Percentiles rank a stretch among this genome's conserved stretches.
Evolutionary conservation across 1,140 invertebrate species (phyloP).

Genomic region (Aphis craccivora): DNA sequence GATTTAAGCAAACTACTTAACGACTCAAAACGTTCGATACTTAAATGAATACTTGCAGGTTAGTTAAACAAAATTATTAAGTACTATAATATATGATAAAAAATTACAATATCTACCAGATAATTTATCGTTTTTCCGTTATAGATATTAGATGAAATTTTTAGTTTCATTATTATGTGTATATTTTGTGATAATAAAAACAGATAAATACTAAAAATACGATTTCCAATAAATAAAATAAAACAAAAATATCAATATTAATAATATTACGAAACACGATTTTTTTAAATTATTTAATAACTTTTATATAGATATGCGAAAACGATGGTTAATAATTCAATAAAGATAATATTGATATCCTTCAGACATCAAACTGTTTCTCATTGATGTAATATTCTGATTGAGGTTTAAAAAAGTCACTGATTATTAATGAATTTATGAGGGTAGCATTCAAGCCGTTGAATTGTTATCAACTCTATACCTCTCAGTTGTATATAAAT

Average conservation of each 20-base stretch:
- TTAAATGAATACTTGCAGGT: background rate
- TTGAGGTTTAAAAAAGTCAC: conserved; percentile 18
- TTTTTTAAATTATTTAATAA: background rate
- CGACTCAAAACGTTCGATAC: background rate
- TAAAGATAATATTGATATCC: background rate
- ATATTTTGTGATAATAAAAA: background rate
- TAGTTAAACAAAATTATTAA: background rate
- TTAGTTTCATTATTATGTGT: background rate
- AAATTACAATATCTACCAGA: background rate
- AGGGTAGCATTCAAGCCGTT: background rate
- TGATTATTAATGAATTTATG: conserved; percentile 30
- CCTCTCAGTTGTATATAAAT: background rate
- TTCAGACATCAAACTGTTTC: background rate
- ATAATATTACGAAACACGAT: background rate
- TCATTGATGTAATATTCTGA: background rate
- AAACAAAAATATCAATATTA: background rate
- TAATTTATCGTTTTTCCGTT: background rate
- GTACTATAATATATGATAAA: background rate
- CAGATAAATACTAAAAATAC: background rate
- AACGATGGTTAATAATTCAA: conserved; percentile 24
- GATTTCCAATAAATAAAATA: background rate
- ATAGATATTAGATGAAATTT: background rate
- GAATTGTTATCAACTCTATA: background rate
- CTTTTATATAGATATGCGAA: background rate
- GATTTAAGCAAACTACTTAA: conserved; percentile 4